Evolutionary conservation across 2,797 vertebrate species (phyloP).

Genomic region (Denticeps clupeoides): DNA sequence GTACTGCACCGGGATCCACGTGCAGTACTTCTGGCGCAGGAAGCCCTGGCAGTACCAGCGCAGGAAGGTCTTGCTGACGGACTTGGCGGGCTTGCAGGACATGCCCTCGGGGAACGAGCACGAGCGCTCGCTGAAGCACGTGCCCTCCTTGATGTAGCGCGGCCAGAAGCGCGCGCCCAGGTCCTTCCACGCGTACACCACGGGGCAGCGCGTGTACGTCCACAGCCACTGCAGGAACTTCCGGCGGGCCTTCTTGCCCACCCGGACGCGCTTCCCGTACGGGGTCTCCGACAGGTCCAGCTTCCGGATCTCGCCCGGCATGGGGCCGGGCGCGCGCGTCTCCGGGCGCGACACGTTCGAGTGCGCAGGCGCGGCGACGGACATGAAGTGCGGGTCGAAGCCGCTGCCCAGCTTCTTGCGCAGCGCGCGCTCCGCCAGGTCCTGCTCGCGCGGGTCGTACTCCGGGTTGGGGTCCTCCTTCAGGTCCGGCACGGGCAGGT

Average conservation of each 20-base stretch:
- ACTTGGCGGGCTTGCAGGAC: constrained; percentile 82
- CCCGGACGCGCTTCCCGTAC: constrained; percentile 66
- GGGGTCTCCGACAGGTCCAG: constrained; percentile 76
- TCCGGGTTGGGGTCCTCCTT: constrained; percentile 82
- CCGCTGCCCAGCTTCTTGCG: constrained; percentile 79
- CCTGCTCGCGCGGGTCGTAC: constrained; percentile 84
- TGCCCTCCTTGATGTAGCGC: constrained; percentile 84
- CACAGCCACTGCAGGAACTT: constrained; percentile 87
- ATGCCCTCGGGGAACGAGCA: constrained; percentile 88
- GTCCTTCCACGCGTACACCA: constrained; percentile 84
- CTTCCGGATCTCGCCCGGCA: constrained; percentile 73
- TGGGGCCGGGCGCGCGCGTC: constrained; percentile 53
- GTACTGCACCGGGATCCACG: constrained; percentile 90
- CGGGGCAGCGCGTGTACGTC: constrained; percentile 83
- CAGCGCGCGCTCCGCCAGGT: constrained; percentile 75
- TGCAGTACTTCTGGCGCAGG: constrained; percentile 82
- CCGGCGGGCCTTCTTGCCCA: constrained; percentile 81
- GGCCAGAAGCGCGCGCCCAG: constrained; percentile 86
- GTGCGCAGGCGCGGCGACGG: constrained; percentile 61
- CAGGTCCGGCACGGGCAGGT: constrained; percentile 73
- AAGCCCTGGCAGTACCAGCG: constrained; percentile 93
- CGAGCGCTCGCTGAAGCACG: constrained; percentile 79
- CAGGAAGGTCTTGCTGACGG: constrained; percentile 83
- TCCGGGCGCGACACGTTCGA: constrained; percentile 54
- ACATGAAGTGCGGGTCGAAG: constrained; percentile 82